Percentiles rank a stretch among this genome's conserved stretches.
phyloP scores from a whole-genome alignment of 1,140 invertebrate species.

The Antheraea pernyi region DNA sequence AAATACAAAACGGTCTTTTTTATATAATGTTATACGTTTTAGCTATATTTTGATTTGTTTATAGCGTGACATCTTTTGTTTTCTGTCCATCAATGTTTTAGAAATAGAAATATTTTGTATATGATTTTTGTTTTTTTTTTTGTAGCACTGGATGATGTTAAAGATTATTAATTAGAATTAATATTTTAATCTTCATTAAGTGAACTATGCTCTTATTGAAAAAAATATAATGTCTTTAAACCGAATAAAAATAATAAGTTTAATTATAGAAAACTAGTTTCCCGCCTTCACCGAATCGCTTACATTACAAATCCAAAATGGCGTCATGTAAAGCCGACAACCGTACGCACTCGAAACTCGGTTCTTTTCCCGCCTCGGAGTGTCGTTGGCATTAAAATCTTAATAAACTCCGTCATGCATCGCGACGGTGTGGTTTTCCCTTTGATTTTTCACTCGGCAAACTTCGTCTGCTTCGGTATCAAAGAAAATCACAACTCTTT shows the following conservation, averaged over 20 bases:
- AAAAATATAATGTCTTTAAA: too few species aligned
- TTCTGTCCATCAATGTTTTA: too few species aligned
- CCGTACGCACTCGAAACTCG: constrained; percentile 73
- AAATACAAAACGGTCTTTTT: too few species aligned
- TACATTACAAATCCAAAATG: constrained; percentile 51
- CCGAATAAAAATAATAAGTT: neutral
- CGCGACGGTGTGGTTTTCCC: constrained; percentile 52
- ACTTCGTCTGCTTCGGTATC: constrained; percentile 71
- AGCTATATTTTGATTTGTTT: too few species aligned
- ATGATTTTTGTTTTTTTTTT: too few species aligned
- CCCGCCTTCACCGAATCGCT: neutral
- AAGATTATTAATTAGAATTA: too few species aligned
- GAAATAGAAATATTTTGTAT: too few species aligned
- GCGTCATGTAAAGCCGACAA: constrained; percentile 72
- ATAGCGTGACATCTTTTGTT: too few species aligned
- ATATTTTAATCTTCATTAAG: too few species aligned
- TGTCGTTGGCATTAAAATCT: constrained; percentile 77
- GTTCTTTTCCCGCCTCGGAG: constrained; percentile 75
- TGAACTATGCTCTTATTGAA: too few species aligned
- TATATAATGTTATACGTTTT: too few species aligned
- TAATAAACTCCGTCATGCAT: constrained; percentile 78
- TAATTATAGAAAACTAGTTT: neutral
- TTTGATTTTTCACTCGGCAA: constrained; percentile 78
- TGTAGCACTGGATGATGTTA: too few species aligned
- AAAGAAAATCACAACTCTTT: constrained; percentile 79